These are phyloP conservation scores for Eupristina koningsbergeri DNA, from an alignment of 1,140 invertebrate genomes.

Conservation along the genomic window DNA sequence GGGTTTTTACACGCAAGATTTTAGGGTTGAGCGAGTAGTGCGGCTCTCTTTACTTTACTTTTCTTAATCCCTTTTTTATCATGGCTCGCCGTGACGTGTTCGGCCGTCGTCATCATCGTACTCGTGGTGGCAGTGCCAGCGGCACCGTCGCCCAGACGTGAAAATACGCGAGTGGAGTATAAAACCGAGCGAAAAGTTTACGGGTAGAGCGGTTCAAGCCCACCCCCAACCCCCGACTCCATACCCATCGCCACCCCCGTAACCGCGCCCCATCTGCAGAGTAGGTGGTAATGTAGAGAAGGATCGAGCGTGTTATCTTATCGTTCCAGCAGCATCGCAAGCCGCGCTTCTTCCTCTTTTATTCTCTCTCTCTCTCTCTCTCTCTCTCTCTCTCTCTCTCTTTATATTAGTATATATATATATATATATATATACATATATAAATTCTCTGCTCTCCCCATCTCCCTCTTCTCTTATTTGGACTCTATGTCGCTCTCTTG, in stretches of 20 bases:
- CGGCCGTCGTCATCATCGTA: not conserved
- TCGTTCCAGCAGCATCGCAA: slow-evolving; percentile 46
- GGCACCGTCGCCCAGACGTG: slow-evolving; percentile 40
- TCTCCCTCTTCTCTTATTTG: not conserved
- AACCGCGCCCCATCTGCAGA: slow-evolving; percentile 55
- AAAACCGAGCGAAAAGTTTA: slow-evolving; percentile 50
- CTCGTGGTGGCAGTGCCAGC: not conserved
- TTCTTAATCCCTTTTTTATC: slow-evolving; percentile 52
- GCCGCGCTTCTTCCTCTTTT: slow-evolving; percentile 6
- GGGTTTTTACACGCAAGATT: slow-evolving; percentile 44
- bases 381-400: no score
- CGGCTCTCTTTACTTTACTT: slow-evolving; percentile 29
- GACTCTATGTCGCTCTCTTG: not conserved
- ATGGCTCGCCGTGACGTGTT: slow-evolving; percentile 20
- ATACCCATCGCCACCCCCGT: slow-evolving; percentile 10
- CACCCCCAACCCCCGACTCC: not conserved
- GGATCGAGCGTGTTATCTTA: slow-evolving; percentile 59
- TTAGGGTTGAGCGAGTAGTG: slow-evolving; percentile 25
- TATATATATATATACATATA: no score
- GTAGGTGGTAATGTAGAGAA: slow-evolving; percentile 60
- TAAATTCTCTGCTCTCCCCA: not conserved
- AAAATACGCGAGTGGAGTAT: slow-evolving; percentile 46
- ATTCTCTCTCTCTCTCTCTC: not conserved
- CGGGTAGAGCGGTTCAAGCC: slow-evolving; percentile 34
- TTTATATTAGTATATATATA: no score